Evolutionary conservation across 2,888 invertebrate genomes (phyloP).

Genomic region (Chironomus tentans): DNA sequence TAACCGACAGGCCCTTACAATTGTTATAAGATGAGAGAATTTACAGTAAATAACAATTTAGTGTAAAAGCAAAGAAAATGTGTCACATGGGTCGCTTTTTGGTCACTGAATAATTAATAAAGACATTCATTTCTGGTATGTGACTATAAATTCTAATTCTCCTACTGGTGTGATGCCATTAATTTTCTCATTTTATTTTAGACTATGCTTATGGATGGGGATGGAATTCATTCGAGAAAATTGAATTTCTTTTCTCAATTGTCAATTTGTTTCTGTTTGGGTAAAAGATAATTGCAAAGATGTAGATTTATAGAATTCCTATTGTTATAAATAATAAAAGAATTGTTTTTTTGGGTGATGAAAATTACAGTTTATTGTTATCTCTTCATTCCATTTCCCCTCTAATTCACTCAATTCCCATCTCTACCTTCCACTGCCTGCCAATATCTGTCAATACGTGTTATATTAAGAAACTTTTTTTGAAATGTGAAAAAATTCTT

Average conservation of each 20-base stretch:
- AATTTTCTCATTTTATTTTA: not conserved
- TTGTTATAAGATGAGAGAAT: no score
- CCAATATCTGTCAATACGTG: not conserved
- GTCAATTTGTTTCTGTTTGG: not conserved
- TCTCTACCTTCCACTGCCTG: not conserved
- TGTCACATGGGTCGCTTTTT: not conserved
- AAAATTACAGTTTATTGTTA: constrained; percentile 6
- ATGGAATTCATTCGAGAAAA: not conserved
- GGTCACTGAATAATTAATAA: constrained; percentile 12
- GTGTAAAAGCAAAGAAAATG: not conserved
- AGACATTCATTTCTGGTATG: not conserved
- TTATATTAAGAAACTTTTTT: not conserved
- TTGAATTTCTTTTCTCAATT: not conserved
- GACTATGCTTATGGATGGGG: not conserved
- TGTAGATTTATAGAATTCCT: not conserved
- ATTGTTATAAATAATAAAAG: not conserved
- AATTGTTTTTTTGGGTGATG: not conserved
- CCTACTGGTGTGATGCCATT: not conserved
- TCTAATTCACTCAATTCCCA: not conserved
- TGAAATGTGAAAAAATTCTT: not conserved
- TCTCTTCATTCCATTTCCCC: not conserved
- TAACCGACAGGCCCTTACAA: no score
- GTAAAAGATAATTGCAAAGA: not conserved
- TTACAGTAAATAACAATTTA: no score
- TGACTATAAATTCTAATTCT: not conserved